These are phyloP conservation scores for Apotomis betuletana DNA, from an alignment of 2,888 invertebrate genomes.

Conservation along the genomic window DNA sequence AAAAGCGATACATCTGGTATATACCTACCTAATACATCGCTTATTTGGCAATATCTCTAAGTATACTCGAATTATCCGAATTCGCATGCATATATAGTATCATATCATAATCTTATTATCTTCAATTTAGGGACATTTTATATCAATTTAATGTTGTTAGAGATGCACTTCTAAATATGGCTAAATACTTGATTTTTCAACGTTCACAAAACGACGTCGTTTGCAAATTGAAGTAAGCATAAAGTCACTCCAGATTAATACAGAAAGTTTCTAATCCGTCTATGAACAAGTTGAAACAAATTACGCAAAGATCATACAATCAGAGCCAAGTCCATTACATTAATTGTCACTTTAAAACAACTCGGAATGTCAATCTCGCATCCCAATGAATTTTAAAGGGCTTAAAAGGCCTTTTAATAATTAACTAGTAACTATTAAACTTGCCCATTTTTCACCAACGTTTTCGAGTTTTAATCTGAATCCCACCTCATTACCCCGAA, in stretches of 20 bases:
- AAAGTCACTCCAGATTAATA: neutral
- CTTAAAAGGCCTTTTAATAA: conserved; percentile 37
- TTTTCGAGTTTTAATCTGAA: conserved; percentile 81
- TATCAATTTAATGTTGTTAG: too few relatives aligned
- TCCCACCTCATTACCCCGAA: conserved; percentile 82
- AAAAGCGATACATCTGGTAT: too few relatives aligned
- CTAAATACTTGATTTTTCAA: neutral
- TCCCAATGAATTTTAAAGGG: conserved; percentile 29
- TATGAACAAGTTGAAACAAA: conserved; percentile 16
- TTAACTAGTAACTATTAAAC: conserved; percentile 58
- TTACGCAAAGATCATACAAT: conserved; percentile 24
- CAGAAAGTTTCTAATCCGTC: conserved; percentile 13
- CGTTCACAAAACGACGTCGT: neutral
- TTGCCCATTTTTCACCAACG: conserved; percentile 61
- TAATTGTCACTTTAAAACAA: conserved; percentile 35
- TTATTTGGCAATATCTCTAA: too few relatives aligned
- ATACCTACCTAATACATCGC: too few relatives aligned
- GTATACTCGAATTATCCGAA: too few relatives aligned
- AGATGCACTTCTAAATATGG: too few relatives aligned
- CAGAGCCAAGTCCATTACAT: conserved; percentile 24
- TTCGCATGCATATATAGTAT: too few relatives aligned
- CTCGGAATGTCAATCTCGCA: conserved; percentile 32
- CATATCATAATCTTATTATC: too few relatives aligned
- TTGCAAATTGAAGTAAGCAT: too few relatives aligned
- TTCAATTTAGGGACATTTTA: too few relatives aligned